Conservation (phyloP, 2,113 vertebrate genomes). For the Hippopotamus amphibius region DNA sequence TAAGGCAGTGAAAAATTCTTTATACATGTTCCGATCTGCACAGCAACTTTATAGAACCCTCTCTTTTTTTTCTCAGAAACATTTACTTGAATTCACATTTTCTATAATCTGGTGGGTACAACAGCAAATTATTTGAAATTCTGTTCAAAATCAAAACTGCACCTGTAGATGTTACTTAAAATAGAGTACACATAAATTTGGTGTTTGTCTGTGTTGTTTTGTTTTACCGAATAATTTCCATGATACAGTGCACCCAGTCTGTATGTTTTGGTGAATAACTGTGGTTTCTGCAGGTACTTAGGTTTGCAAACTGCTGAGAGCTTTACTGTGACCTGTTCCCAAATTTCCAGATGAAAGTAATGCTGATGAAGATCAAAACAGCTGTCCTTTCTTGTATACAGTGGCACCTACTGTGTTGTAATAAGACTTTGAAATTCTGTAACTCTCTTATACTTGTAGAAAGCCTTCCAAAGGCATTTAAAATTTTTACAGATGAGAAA, state of each 20-base stretch:
- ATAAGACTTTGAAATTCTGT: conserved; percentile 93
- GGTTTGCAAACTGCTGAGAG: neutral
- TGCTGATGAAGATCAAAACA: conserved; percentile 64
- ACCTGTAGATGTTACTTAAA: neutral
- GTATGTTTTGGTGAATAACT: neutral
- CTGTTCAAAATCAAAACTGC: conserved; percentile 39
- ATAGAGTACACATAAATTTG: neutral
- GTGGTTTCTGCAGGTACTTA: conserved; percentile 18
- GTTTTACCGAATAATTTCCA: neutral
- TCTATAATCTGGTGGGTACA: conserved; percentile 63
- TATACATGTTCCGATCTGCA: neutral
- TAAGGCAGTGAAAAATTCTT: neutral
- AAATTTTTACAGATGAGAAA: neutral
- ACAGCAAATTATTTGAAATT: conserved; percentile 34
- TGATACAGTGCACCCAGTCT: neutral
- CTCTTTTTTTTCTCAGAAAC: conserved; percentile 72
- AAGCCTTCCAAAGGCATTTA: conserved; percentile 86
- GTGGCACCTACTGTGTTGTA: conserved; percentile 87
- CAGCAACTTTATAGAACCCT: neutral
- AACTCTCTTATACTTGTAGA: conserved; percentile 96
- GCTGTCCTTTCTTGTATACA: conserved; percentile 58
- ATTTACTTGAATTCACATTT: conserved; percentile 83
- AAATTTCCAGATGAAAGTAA: neutral
- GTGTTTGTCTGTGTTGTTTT: neutral
- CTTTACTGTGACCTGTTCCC: neutral